Percentiles rank a stretch among this genome's conserved stretches.
phyloP scores from a whole-genome alignment of 2,113 vertebrate genomes.

The Eudyptes chrysolophus region DNA sequence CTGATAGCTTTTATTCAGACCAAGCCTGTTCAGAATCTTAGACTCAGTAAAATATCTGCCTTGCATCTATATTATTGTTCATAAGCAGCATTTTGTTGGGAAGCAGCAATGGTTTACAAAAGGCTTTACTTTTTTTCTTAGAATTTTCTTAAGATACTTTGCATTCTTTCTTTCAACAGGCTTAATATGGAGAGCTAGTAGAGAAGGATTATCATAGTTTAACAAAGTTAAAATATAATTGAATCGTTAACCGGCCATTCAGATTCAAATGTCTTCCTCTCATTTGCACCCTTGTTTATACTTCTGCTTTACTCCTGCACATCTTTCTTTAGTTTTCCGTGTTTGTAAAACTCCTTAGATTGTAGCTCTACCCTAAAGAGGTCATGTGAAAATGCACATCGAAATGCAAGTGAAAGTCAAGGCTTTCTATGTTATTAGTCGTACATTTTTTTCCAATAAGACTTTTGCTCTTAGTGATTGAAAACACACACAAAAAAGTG shows the following conservation, averaged over 20 bases:
- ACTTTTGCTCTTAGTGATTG: not conserved
- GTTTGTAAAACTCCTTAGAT: constrained; percentile 74
- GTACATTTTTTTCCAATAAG: not conserved
- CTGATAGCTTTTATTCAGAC: not conserved
- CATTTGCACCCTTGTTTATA: constrained; percentile 68
- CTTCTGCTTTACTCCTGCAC: constrained; percentile 64
- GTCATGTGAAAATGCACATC: constrained; percentile 78
- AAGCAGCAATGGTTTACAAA: constrained; percentile 49
- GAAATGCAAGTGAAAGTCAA: constrained; percentile 18
- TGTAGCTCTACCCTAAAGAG: constrained; percentile 44
- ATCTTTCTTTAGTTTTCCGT: constrained; percentile 57
- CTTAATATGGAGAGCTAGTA: constrained; percentile 58
- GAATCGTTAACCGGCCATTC: constrained; percentile 84
- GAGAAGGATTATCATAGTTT: constrained; percentile 81
- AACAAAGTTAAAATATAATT: constrained; percentile 81
- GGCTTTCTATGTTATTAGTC: not conserved
- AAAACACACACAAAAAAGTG: not conserved
- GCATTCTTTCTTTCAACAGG: constrained; percentile 64
- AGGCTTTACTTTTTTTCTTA: constrained; percentile 1
- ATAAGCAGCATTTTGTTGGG: constrained; percentile 18
- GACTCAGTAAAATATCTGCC: constrained; percentile 20
- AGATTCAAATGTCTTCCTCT: constrained; percentile 82
- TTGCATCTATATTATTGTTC: not conserved
- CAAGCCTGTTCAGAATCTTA: not conserved
- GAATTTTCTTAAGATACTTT: constrained; percentile 56